phyloP scores from a whole-genome alignment of 2,113 vertebrate genomes.

The Butorides virescens region DNA sequence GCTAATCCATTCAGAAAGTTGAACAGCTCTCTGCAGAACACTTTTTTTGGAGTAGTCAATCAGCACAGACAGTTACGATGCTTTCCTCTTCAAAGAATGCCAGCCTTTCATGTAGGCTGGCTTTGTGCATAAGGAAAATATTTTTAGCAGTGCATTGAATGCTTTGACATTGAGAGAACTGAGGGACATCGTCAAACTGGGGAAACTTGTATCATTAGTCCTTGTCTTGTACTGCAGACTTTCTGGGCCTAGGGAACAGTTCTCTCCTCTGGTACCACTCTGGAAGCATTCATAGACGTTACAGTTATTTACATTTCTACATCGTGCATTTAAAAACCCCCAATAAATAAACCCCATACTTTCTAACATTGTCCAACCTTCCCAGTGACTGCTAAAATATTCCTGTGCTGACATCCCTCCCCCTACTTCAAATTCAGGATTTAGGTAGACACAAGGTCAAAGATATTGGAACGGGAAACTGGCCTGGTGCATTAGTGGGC shows the following conservation, averaged over 20 bases:
- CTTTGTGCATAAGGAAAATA: slow-evolving; percentile 18
- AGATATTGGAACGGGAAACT: neutral
- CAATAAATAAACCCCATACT: neutral
- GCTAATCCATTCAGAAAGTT: neutral
- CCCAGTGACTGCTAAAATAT: neutral
- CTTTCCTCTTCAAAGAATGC: slow-evolving; percentile 21
- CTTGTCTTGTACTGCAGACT: neutral
- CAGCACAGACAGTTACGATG: neutral
- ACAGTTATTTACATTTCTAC: neutral
- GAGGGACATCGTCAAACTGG: neutral
- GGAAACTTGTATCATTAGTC: neutral
- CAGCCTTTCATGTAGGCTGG: neutral
- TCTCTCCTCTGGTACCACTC: neutral
- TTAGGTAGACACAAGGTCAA: neutral
- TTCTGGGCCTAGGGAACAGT: neutral
- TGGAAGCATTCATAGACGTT: neutral
- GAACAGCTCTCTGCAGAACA: neutral
- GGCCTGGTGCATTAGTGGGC: neutral
- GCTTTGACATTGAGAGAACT: slow-evolving; percentile 50
- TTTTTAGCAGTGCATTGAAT: slow-evolving; percentile 33
- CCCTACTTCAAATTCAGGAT: neutral
- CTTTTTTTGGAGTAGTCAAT: neutral
- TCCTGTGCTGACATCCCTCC: neutral
- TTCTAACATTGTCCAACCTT: neutral
- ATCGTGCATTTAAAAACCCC: neutral